phyloP scores from a whole-genome alignment of 2,797 vertebrate genomes.

The Sternarchorhynchus goeldii region DNA sequence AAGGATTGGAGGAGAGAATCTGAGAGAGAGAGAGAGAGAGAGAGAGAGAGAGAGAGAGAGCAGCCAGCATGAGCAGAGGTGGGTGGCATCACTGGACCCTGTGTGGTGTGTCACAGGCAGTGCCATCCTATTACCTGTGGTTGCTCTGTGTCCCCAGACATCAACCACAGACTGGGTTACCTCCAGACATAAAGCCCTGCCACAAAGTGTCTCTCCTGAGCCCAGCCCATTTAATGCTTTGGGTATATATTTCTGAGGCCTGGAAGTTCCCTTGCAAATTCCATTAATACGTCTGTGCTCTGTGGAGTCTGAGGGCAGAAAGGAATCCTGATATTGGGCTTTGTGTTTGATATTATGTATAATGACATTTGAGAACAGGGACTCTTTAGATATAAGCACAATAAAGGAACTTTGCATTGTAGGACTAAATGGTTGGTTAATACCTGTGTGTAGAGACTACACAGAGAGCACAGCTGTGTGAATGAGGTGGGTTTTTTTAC shows the following conservation, averaged over 20 bases:
- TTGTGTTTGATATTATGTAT: constrained; percentile 32
- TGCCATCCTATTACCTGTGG: constrained; percentile 49
- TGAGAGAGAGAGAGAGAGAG: not conserved
- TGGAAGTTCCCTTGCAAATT: not conserved
- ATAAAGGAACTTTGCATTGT: constrained; percentile 19
- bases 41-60: not conserved
- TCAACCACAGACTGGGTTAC: constrained; percentile 23
- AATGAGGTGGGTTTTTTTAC: constrained; percentile 26
- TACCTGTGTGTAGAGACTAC: not conserved
- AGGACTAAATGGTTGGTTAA: constrained; percentile 14
- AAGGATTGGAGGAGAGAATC: not conserved
- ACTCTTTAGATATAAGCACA: constrained; percentile 1
- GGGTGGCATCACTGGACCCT: constrained; percentile 45
- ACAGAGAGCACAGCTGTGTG: constrained; percentile 24
- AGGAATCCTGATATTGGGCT: constrained; percentile 21
- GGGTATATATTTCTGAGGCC: constrained; percentile 4
- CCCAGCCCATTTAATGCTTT: constrained; percentile 1
- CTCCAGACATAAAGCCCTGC: constrained; percentile 1
- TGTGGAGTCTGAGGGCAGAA: not conserved
- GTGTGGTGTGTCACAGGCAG: constrained; percentile 30
- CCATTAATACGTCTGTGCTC: constrained; percentile 7
- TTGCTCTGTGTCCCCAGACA: constrained; percentile 42
- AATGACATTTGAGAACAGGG: constrained; percentile 33
- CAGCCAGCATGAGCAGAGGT: constrained; percentile 21
- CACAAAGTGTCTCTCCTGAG: constrained; percentile 2